phyloP scores from a whole-genome alignment of 2,797 vertebrate species.

The Lepilemur septentrionalis region DNA sequence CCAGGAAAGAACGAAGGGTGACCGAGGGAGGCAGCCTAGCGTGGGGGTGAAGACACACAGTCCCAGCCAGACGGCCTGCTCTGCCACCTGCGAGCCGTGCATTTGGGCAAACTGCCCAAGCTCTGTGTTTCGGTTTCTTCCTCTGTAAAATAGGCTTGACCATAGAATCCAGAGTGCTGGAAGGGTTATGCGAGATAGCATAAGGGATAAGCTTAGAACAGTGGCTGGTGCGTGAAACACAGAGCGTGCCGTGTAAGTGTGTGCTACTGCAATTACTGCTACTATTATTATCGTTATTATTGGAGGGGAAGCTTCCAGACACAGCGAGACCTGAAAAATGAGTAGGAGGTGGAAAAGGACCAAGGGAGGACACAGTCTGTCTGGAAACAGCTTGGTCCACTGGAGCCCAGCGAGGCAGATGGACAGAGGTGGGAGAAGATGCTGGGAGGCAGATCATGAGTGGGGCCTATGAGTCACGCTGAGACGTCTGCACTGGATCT shows the following conservation, averaged over 20 bases:
- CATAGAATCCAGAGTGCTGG: background rate
- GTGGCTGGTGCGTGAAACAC: background rate
- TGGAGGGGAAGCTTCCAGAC: background rate
- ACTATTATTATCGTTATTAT: background rate
- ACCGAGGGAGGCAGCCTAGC: background rate
- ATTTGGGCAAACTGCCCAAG: background rate
- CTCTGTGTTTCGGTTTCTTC: background rate
- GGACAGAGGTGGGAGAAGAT: background rate
- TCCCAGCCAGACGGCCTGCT: too few relatives aligned
- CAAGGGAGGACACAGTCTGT: background rate
- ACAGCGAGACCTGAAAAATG: background rate
- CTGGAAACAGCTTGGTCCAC: background rate
- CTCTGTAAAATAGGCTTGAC: background rate
- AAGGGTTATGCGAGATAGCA: background rate
- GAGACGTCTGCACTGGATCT: background rate
- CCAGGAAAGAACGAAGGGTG: background rate
- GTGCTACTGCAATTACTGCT: too few relatives aligned
- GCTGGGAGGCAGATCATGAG: background rate
- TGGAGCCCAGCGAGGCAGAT: background rate
- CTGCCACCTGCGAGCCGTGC: background rate
- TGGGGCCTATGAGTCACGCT: background rate
- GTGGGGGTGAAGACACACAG: background rate
- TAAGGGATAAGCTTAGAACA: too few relatives aligned
- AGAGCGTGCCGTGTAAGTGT: fast-evolving
- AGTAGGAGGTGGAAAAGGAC: background rate